Percentiles rank a stretch among this genome's conserved stretches.
These are phyloP conservation scores for Sitta carolinensis DNA, from an alignment of 2,797 vertebrate genomes.

Conservation along the genomic window DNA sequence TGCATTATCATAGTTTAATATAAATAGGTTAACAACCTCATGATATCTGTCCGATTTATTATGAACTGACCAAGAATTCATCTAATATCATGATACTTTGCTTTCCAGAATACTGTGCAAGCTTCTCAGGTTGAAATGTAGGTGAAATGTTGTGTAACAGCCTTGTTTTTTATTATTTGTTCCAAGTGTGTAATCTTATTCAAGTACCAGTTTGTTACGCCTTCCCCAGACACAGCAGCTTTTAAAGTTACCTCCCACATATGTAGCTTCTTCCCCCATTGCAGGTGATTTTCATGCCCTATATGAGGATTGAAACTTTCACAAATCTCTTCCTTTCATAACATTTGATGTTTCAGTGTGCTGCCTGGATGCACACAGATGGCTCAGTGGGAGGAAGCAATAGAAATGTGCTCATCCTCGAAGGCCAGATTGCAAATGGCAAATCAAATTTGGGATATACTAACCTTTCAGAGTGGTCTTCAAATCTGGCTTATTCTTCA, in stretches of 20 bases:
- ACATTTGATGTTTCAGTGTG: neutral
- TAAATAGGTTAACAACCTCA: neutral
- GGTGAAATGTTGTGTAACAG: neutral
- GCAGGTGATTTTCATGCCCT: neutral
- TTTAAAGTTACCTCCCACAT: neutral
- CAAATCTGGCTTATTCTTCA: neutral
- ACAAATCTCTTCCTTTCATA: neutral
- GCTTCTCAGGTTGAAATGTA: neutral
- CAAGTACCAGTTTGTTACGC: neutral
- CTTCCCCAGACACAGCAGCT: neutral
- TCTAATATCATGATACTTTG: neutral
- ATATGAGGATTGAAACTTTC: neutral
- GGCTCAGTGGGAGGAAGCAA: conserved; percentile 56
- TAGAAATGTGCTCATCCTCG: neutral
- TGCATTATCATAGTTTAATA: neutral
- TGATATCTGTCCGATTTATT: neutral
- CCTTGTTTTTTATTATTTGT: neutral
- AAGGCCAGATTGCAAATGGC: conserved; percentile 15
- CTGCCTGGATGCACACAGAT: conserved; percentile 47
- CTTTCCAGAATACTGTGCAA: neutral
- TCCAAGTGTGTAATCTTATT: neutral
- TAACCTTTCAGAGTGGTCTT: neutral
- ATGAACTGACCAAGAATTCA: neutral
- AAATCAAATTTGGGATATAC: conserved; percentile 17
- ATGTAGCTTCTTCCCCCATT: neutral